A percentile compares a stretch with the other conserved stretches of the same genome.
Evolutionary conservation across 2,888 invertebrate species (phyloP).

Genomic region (Lepidocyrtoides sp.): DNA sequence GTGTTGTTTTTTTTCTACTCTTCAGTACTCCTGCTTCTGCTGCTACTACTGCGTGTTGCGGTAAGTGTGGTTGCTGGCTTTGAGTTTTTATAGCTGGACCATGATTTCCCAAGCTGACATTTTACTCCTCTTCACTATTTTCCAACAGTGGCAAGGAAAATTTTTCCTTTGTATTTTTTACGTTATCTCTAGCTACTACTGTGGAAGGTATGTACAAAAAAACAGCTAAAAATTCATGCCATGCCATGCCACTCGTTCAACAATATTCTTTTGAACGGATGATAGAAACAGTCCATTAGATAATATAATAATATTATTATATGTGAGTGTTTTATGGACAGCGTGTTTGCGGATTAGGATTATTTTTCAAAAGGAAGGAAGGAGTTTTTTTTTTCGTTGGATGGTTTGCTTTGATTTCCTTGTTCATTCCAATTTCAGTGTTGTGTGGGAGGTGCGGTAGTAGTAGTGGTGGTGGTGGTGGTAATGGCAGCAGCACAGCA

Average conservation of each 20-base stretch:
- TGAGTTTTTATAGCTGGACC: constrained; percentile 46
- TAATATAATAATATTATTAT: constrained; percentile 20
- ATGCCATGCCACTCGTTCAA: not conserved
- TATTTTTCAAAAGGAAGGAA: constrained; percentile 9
- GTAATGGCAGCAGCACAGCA: not conserved
- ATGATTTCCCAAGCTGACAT: constrained; percentile 78
- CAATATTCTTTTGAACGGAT: not conserved
- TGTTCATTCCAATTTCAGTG: not conserved
- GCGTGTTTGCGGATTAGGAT: constrained; percentile 42
- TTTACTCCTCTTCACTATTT: constrained; percentile 42
- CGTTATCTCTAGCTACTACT: constrained; percentile 9
- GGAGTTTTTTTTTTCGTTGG: constrained; percentile 17
- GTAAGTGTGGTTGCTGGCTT: constrained; percentile 33
- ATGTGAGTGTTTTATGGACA: constrained; percentile 46
- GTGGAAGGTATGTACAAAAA: too few relatives aligned
- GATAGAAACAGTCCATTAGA: constrained; percentile 44
- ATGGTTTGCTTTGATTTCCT: not conserved
- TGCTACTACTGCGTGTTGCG: not conserved
- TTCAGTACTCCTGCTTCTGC: not conserved
- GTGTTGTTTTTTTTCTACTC: not conserved
- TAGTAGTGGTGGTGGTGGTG: not conserved
- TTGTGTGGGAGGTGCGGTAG: not conserved
- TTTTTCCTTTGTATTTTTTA: not conserved
- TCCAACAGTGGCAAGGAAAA: not conserved
- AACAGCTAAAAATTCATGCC: not conserved